Conservation (phyloP, 2,113 vertebrate species). For the Caretta caretta region DNA sequence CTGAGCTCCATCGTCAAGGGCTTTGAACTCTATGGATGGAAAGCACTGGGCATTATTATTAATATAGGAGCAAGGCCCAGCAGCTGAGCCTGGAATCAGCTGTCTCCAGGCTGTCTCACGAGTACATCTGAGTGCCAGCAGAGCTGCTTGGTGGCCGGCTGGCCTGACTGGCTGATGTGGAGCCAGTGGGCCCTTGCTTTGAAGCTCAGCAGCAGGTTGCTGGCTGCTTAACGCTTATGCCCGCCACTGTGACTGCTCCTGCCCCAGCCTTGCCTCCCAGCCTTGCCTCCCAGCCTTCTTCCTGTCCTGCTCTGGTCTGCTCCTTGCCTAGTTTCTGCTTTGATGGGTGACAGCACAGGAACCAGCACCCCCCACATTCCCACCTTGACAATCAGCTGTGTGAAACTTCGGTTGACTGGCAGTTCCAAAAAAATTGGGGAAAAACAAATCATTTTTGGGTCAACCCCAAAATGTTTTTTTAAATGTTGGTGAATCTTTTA, state of each 20-base stretch:
- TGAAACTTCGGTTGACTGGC: neutral
- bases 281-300: neutral
- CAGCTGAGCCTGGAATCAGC: neutral
- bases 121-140: neutral
- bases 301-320: neutral
- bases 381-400: neutral
- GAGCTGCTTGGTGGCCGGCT: neutral
- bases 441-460: neutral
- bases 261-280: neutral
- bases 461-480: neutral
- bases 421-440: neutral
- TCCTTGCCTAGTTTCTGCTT: neutral
- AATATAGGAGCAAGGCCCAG: neutral
- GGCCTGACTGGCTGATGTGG: neutral
- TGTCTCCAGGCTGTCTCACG: neutral
- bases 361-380: neutral
- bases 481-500: neutral
- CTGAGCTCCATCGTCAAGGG: neutral
- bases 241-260: neutral
- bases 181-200: neutral
- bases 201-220: no score
- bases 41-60: neutral
- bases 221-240: neutral
- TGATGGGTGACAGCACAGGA: neutral
- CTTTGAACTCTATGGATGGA: neutral